Percentiles rank a stretch among this genome's conserved stretches.
phyloP scores from a whole-genome alignment of 2,888 invertebrate species.

The Acanthosepion pharaonis region DNA sequence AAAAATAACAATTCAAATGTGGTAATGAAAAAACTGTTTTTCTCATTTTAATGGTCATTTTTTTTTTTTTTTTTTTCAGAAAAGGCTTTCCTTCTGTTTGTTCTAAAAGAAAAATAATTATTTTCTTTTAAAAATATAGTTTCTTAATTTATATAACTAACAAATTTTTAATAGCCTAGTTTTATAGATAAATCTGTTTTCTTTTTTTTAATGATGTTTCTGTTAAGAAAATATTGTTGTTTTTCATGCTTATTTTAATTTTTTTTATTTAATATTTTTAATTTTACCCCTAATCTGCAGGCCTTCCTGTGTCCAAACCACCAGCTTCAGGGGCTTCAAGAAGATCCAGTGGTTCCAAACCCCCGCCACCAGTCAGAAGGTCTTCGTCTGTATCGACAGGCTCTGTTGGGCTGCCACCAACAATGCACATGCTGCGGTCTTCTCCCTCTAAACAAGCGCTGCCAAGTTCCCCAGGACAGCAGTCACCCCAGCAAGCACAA shows the following conservation, averaged over 20 bases:
- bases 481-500: background rate
- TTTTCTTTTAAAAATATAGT: too few relatives aligned
- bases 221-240: too few relatives aligned
- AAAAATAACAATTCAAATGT: too few relatives aligned
- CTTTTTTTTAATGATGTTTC: too few relatives aligned
- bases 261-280: background rate
- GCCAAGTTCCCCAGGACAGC: constrained; percentile 44
- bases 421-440: constrained; percentile 58
- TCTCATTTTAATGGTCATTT: too few relatives aligned
- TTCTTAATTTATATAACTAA: too few relatives aligned
- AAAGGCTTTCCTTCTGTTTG: too few relatives aligned
- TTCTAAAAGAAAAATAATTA: too few relatives aligned
- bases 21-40: too few relatives aligned
- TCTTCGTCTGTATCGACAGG: constrained; percentile 67
- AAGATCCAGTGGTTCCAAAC: constrained; percentile 63
- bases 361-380: constrained; percentile 71
- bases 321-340: constrained; percentile 58
- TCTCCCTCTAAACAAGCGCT: constrained; percentile 60
- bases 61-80: too few relatives aligned
- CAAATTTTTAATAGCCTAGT: too few relatives aligned
- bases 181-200: too few relatives aligned
- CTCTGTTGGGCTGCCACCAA: constrained; percentile 55
- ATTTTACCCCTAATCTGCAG: constrained; percentile 54
- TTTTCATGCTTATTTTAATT: background rate
- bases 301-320: constrained; percentile 64